A percentile compares a stretch with the other conserved stretches of the same genome.
Conservation (phyloP, 2,797 vertebrate species). For the Lepus oiostolus region DNA sequence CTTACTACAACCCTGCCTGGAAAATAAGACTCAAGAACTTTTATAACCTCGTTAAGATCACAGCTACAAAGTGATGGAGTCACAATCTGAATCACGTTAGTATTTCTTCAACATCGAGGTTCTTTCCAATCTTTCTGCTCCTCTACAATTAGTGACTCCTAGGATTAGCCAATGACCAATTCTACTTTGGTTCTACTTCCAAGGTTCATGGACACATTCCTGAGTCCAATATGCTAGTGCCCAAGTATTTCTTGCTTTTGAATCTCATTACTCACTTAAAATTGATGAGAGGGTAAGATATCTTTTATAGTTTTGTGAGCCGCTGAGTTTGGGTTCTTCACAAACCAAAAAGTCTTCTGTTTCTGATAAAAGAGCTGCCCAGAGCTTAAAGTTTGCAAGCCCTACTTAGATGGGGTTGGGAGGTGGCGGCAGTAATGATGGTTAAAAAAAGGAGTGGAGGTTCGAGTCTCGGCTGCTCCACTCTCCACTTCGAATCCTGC, state of each 20-base stretch:
- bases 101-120: neutral
- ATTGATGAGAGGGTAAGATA: neutral
- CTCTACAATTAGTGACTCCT: neutral
- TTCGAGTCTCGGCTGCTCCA: neutral
- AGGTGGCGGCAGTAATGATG: neutral
- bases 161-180: neutral
- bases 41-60: neutral
- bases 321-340: neutral
- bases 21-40: neutral
- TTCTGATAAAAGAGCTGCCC: neutral
- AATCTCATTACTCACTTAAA: conserved; percentile 38
- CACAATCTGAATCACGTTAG: neutral
- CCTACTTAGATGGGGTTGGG: neutral
- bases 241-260: conserved; percentile 25
- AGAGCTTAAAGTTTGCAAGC: neutral
- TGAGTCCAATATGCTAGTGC: neutral
- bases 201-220: neutral
- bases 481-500: neutral
- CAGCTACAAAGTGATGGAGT: neutral
- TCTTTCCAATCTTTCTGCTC: neutral
- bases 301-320: neutral
- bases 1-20: neutral
- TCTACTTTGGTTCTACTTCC: neutral
- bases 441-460: neutral
- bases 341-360: neutral